Evolutionary conservation across 2,888 invertebrate genomes (phyloP), one percentile per base, ranked within the genome.

Genomic region (Lasioglossum malachurum): DNA sequence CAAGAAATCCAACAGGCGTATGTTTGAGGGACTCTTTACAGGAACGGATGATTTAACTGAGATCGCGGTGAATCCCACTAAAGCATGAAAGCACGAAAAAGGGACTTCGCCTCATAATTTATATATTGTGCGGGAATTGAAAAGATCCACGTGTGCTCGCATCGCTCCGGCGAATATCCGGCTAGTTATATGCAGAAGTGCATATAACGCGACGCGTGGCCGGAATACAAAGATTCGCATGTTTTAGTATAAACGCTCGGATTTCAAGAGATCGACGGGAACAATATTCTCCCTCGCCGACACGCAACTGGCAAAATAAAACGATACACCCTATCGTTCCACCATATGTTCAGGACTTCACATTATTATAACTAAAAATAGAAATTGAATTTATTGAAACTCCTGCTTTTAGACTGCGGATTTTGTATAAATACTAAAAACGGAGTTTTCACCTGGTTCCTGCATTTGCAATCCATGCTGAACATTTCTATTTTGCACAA

Each of bases 1-100:
- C 88, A 92, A 90, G 87, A 87, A 87, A 88, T 87, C 87, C 90
- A 84, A 87, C 88, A 84, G 88, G 77, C 88, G 86, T 80, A 74
- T 86, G 89, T 83, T 87, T 86, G 87, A 88, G 86, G 81, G 78
- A 78, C 82, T 72, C 80, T 80, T 79, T 83, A 72, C 87, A 77
- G 85, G 80, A 57, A 86, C 75, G 88, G 78, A 81, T 86, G 89
- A 87, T 91, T 92, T 91, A 90, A 87, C 87, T 86, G 83, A 81
- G 84, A 88, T 89, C 85, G 85, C 84, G 78, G 82, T 27, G 82
- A 77, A 88, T 73, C 82, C 82, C 49, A 75, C 75, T 57, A n/a
- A 71, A 60, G 77, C 69, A 76, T 79, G 46, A 86, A 82, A 85
- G 49, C 57, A 72, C 57, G 80, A 81, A 74, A 64, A 67, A 75